Evolutionary conservation across 2,888 invertebrate genomes (phyloP).

Genomic region (Aricia artaxerxes): DNA sequence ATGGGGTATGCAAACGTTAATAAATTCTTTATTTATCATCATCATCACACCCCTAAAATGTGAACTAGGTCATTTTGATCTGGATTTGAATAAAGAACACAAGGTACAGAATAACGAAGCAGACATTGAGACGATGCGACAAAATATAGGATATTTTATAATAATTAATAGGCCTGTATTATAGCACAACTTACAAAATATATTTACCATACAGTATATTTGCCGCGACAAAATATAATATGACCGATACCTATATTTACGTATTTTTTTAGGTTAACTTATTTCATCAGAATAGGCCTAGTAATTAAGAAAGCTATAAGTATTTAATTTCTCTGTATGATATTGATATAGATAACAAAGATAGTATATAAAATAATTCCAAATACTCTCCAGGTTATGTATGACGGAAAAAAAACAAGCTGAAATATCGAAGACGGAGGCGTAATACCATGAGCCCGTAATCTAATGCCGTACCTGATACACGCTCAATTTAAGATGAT

Average conservation of each 20-base stretch:
- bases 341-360: no score
- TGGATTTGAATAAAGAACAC: no score
- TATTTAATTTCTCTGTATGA: no score
- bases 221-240: background rate
- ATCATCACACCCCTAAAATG: background rate
- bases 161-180: background rate
- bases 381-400: background rate
- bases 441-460: background rate
- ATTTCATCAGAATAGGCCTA: no score
- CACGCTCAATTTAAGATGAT: conserved; percentile 2
- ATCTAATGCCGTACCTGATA: conserved; percentile 19
- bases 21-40: background rate
- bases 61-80: background rate
- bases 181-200: background rate
- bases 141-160: no score
- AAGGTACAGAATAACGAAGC: no score
- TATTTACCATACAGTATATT: background rate
- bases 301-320: no score
- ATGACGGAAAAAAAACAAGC: background rate
- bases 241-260: no score
- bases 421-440: background rate
- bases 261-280: no score
- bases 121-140: no score
- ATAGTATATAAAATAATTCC: background rate
- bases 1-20: background rate